A percentile compares a stretch with the other conserved stretches of the same genome.
Evolutionary conservation across 2,888 invertebrate species (phyloP).

Genomic region (Bursaphelenchus okinawaensis): DNA sequence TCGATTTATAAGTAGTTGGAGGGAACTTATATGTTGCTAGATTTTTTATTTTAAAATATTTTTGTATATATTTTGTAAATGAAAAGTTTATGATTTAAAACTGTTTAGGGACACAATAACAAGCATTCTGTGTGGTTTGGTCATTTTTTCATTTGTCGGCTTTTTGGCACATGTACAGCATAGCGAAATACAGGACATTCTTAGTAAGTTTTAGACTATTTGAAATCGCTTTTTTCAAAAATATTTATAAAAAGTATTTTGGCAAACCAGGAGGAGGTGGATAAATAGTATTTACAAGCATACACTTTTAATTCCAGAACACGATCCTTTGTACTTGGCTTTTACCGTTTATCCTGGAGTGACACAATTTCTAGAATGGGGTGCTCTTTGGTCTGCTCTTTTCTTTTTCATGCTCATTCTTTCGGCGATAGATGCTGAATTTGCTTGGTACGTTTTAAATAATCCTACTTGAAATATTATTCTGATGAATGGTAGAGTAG

Average conservation of each 20-base stretch:
- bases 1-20: neutral
- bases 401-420: constrained; percentile 50
- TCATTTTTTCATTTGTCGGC: constrained; percentile 53
- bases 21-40: neutral
- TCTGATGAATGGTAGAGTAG: neutral
- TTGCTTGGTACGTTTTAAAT: constrained; percentile 26
- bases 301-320: constrained; percentile 32
- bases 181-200: constrained; percentile 34
- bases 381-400: constrained; percentile 48
- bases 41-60: neutral
- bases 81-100: neutral
- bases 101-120: constrained; percentile 44
- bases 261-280: too few relatives aligned
- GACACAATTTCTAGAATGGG: constrained; percentile 49
- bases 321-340: constrained; percentile 47
- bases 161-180: constrained; percentile 41
- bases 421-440: constrained; percentile 37
- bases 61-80: neutral
- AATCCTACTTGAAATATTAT: neutral
- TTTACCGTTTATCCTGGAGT: constrained; percentile 54
- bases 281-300: neutral
- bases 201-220: constrained; percentile 33
- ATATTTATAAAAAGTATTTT: too few relatives aligned
- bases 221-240: too few relatives aligned
- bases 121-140: constrained; percentile 48